Percentiles rank a stretch among this genome's conserved stretches.
These are phyloP conservation scores for Drosophila cracens DNA, from an alignment of 2,888 invertebrate genomes.

Conservation along the genomic window DNA sequence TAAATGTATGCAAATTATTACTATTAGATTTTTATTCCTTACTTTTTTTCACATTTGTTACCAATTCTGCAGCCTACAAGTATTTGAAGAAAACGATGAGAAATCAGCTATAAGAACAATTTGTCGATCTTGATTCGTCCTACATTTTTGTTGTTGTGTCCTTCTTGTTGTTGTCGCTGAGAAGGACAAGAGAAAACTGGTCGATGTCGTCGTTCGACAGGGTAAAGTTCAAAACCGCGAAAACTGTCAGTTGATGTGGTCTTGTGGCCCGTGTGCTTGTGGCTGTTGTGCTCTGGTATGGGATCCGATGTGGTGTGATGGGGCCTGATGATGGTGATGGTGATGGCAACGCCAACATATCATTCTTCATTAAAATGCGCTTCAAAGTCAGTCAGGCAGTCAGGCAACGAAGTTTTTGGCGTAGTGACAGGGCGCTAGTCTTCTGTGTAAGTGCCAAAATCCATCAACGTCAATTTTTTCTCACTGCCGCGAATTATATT, in stretches of 20 bases:
- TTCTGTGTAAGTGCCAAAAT: constrained; percentile 83
- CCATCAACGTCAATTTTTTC: constrained; percentile 82
- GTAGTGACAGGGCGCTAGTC: constrained; percentile 72
- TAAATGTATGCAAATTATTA: constrained; percentile 47
- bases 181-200: constrained; percentile 56
- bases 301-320: constrained; percentile 38
- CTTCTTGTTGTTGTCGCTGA: constrained; percentile 31
- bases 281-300: constrained; percentile 43
- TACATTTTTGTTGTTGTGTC: constrained; percentile 12
- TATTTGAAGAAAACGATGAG: constrained; percentile 24
- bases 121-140: constrained; percentile 33
- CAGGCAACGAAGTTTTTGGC: constrained; percentile 57
- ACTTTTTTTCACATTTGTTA: background rate
- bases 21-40: constrained; percentile 22
- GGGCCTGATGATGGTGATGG: constrained; percentile 22
- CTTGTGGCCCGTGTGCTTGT: constrained; percentile 45
- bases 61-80: constrained; percentile 30
- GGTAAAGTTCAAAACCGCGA: constrained; percentile 75
- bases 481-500: constrained; percentile 75
- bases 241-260: constrained; percentile 74
- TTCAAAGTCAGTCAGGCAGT: constrained; percentile 72
- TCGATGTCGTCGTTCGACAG: constrained; percentile 68
- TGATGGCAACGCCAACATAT: constrained; percentile 74
- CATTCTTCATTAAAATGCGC: constrained; percentile 82
- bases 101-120: constrained; percentile 44